Evolutionary conservation across 2,113 vertebrate species (phyloP), one percentile per base, ranked within the genome.

Genomic region (Cheirogaleus medius): DNA sequence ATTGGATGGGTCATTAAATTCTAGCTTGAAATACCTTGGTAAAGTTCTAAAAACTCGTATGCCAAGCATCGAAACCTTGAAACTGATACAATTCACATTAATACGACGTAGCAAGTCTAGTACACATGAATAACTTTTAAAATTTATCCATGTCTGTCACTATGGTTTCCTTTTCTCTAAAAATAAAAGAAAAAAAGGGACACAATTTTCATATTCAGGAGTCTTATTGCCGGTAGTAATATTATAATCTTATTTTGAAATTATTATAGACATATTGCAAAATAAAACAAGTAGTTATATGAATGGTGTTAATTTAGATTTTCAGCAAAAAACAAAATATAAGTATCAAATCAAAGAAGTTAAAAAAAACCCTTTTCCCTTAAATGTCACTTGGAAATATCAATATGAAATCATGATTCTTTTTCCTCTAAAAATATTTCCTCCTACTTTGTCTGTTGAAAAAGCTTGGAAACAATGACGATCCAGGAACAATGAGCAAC

Each of bases 331-430:
- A 63, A 86, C 52, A 9, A 39, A 68, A 74, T 73, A 83, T 5
- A 86, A 94, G 11, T 18, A 84, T 54, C 78, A 93, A 96, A 83
- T 71, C 5, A 88, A 88, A 86, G 15, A 89, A 34, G 17, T 12
- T 85, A 88, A 60, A 68, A 34, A 47, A 20, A 39, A 34, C 9
- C 8, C 1, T 56, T 84, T 37, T 71, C 42, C 39, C 37, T 71
- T 25, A 74, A 78, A 13, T 93, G 71, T 91, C 90, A 92, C 64
- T 94, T 94, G 52, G 64, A 91, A 86, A 84, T 58, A 66, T 54
- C 18, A 86, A 47, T 76, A 49, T 15, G 44, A 96, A 76, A 66
- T 73, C 44, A 90, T 27, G 12, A 47, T 54, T 37, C 23, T 15
- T 39, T 78, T 60, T 60, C 39, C 8, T 66, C 56, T 58, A 34